Conservation (phyloP, 2,888 invertebrate genomes). For the Syrphus vitripennis region DNA sequence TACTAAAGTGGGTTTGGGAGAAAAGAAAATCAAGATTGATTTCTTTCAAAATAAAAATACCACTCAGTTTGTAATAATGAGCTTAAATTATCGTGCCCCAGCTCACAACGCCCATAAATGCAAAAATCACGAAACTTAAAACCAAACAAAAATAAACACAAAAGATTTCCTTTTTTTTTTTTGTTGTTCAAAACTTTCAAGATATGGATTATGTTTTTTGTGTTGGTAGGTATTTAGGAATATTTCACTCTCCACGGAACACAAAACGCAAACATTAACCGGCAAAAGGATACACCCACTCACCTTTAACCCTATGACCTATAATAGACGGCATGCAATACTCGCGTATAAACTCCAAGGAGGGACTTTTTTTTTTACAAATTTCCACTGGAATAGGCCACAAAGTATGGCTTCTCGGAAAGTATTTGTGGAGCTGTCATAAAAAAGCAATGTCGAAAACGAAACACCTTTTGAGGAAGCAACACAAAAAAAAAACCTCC, state of each 20-base stretch:
- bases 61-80: neutral
- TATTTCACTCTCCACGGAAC: neutral
- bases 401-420: slow-evolving; percentile 65
- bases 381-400: slow-evolving; percentile 46
- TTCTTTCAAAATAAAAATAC: neutral
- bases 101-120: neutral
- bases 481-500: neutral
- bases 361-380: neutral
- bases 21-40: neutral
- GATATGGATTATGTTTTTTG: slow-evolving; percentile 54
- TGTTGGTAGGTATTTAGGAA: too few species aligned
- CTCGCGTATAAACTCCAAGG: neutral
- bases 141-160: neutral
- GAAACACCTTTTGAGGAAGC: slow-evolving; percentile 53
- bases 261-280: slow-evolving; percentile 41
- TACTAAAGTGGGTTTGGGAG: too few species aligned
- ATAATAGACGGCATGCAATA: slow-evolving; percentile 62
- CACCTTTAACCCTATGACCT: slow-evolving; percentile 67
- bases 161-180: neutral
- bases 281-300: slow-evolving; percentile 29
- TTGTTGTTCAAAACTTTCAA: slow-evolving; percentile 6
- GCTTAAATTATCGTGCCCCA: neutral
- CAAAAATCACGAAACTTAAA: neutral
- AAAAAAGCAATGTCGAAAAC: slow-evolving; percentile 41
- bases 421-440: slow-evolving; percentile 58